Conservation (phyloP, 2,797 vertebrate genomes). For the Microhierax caerulescens region DNA sequence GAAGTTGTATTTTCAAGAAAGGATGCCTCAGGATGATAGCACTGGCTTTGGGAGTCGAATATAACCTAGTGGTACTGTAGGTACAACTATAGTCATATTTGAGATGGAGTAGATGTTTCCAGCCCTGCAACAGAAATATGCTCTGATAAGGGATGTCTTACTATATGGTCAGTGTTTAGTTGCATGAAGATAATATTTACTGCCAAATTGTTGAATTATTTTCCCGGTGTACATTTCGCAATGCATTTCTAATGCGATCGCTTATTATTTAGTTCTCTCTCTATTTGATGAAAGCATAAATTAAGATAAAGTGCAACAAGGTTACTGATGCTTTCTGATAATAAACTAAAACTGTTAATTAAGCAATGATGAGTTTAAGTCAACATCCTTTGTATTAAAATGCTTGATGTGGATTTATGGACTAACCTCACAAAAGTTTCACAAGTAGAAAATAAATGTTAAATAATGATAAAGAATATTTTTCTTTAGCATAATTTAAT, state of each 20-base stretch:
- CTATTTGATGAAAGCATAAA: constrained; percentile 60
- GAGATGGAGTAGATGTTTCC: neutral
- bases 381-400: constrained; percentile 54
- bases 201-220: constrained; percentile 15
- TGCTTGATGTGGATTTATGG: constrained; percentile 45
- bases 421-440: constrained; percentile 54
- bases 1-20: neutral
- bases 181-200: neutral
- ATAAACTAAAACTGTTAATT: constrained; percentile 62
- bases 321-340: constrained; percentile 57
- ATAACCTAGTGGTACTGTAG: neutral
- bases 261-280: constrained; percentile 37
- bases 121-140: neutral
- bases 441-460: constrained; percentile 59
- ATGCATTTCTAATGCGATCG: constrained; percentile 21
- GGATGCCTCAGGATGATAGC: neutral
- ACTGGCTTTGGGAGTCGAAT: neutral
- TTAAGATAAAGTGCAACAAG: constrained; percentile 55
- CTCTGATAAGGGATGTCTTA: neutral
- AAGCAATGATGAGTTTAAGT: constrained; percentile 62
- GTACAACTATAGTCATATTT: neutral
- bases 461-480: constrained; percentile 60
- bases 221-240: constrained; percentile 13
- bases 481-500: constrained; percentile 51
- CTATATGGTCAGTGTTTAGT: neutral